phyloP scores from a whole-genome alignment of 2,797 vertebrate species.

The Hippoglossus hippoglossus region DNA sequence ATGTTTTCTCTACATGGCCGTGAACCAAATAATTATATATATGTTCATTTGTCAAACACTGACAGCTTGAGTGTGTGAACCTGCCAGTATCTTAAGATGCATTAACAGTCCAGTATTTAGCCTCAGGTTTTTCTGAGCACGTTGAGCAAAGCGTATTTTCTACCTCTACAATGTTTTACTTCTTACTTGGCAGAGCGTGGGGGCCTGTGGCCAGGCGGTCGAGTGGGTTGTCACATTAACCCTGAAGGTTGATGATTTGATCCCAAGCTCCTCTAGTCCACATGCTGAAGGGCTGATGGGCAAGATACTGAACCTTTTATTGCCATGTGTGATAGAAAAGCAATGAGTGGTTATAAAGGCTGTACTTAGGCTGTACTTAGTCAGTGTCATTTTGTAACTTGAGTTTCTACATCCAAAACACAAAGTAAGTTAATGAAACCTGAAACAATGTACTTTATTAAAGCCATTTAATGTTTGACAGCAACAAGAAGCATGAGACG shows the following conservation, averaged over 20 bases:
- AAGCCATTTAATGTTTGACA: constrained; percentile 91
- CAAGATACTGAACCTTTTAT: no score
- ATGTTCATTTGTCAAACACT: not conserved
- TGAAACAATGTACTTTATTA: constrained; percentile 78
- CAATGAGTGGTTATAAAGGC: no score
- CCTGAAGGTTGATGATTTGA: no score
- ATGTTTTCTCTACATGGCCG: not conserved
- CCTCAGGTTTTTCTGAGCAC: not conserved
- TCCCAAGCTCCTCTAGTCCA: no score
- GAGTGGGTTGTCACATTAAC: no score
- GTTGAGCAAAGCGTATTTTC: constrained; percentile 31
- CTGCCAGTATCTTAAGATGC: no score
- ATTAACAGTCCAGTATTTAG: not conserved
- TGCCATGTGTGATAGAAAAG: no score
- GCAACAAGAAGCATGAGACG: constrained; percentile 91
- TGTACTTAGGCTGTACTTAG: not conserved
- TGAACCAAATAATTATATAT: not conserved
- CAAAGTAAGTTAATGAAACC: constrained; percentile 32
- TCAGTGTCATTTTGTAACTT: not conserved
- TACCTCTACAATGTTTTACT: constrained; percentile 11
- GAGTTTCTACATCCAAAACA: not conserved
- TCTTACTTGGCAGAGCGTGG: no score
- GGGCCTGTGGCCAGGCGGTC: no score
- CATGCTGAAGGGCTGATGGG: no score
- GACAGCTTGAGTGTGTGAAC: no score